Conservation (phyloP, 2,888 invertebrate genomes). For the Glaucopsyche alexis region DNA sequence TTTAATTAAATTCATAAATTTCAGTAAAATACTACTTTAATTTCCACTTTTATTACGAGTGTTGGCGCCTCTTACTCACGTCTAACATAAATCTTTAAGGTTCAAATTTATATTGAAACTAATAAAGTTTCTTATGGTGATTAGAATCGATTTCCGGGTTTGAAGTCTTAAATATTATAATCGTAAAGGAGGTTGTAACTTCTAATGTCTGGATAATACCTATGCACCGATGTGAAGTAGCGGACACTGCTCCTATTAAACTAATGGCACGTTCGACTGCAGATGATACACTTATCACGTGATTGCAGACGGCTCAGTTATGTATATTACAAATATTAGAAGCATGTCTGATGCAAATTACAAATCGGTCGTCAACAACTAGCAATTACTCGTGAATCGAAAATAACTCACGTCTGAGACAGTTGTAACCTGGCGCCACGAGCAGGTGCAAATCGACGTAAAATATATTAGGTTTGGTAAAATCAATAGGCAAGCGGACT, state of each 20-base stretch:
- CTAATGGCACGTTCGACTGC: background rate
- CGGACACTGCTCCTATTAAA: constrained; percentile 14
- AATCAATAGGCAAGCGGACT: no score
- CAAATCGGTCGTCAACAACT: background rate
- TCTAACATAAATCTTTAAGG: background rate
- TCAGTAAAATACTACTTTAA: background rate
- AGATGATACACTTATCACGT: constrained; percentile 15
- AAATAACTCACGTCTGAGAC: background rate
- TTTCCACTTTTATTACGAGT: background rate
- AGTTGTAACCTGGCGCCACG: background rate
- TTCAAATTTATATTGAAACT: background rate
- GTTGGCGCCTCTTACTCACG: background rate
- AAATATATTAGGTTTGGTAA: no score
- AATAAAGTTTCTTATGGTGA: background rate
- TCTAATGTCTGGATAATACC: constrained; percentile 2
- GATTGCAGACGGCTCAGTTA: constrained; percentile 12
- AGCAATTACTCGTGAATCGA: constrained; percentile 11
- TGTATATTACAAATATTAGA: constrained; percentile 9
- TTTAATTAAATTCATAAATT: background rate
- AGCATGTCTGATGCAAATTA: constrained; percentile 15
- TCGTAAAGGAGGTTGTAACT: background rate
- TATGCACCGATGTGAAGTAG: background rate
- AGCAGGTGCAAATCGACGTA: background rate
- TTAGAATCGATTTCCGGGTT: background rate
- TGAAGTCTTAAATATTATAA: background rate